Evolutionary conservation across 2,888 invertebrate genomes (phyloP), one percentile per base, ranked within the genome.

Genomic region (Yponomeuta sedellus): DNA sequence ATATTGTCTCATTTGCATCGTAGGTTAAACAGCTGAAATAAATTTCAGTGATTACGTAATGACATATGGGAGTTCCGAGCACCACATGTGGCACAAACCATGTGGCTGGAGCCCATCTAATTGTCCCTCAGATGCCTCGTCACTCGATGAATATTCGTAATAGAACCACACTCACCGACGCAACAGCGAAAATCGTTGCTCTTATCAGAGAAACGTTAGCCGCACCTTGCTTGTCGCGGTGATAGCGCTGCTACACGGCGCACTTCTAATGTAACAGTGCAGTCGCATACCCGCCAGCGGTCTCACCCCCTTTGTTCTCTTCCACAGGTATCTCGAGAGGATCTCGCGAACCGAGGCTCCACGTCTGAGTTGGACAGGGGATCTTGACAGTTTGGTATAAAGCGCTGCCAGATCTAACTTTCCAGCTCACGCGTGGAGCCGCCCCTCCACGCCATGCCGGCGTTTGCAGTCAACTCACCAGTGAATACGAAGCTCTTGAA

Each of bases 341-440:
- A 11, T 6, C 39, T 8, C 22, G 20, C 62, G 5, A 64, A 52
- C 58, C 66, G 65, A 72, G 89, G 86, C 79, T 85, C 81, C 83
- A 85, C 86, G 86, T 85, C 85, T 90, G 90, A 92, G 92, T 91
- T 92, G 92, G 92, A 91, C 87, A 89, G 91, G 86, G 83, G 92
- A 91, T 92, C 92, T 90, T 84, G 90, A 88, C 92, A 92, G 91
- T 89, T 88, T 84, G 72, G 77, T 71, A 68, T 74, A 67, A 73
- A 78, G 78, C 78, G 85, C 88, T 92, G 92, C 92, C 92, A 92
- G 92, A 92, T 92, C 92, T 92, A 92, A 91, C 92, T 92, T 92
- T 92, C 92, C 92, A 92, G 91, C 92, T 92, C 91, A 90, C 88
- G 81, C 84, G 86, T 57, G 66, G 61, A 28, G 62, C 57, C 64